Conservation (phyloP, 2,888 invertebrate species). For the Pseudococcus viburni region DNA sequence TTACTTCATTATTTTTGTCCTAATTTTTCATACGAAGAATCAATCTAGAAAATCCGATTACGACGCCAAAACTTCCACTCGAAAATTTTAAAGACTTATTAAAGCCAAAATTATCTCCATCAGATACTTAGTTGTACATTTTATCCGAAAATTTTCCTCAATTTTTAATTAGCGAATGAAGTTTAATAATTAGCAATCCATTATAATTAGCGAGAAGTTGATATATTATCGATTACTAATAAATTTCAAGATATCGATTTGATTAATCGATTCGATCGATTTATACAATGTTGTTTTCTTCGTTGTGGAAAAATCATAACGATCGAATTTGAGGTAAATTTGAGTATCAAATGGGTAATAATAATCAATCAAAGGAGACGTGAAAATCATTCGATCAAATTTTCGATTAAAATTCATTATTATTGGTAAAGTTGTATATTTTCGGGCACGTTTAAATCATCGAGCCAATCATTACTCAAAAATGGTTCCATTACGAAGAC, state of each 20-base stretch:
- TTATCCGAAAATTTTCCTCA: neutral
- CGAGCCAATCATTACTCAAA: neutral
- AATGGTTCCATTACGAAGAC: neutral
- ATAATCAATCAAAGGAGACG: neutral
- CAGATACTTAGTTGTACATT: neutral
- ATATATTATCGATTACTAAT: constrained; percentile 13
- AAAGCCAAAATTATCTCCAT: neutral
- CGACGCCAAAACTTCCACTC: neutral
- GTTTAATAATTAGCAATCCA: neutral
- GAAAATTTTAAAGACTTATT: neutral
- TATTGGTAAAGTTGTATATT: neutral
- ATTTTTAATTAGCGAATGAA: neutral
- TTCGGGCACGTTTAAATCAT: neutral
- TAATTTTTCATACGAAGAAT: neutral
- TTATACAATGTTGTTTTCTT: neutral
- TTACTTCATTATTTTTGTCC: neutral
- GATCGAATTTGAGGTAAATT: no score
- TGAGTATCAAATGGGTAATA: neutral
- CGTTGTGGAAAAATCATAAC: no score
- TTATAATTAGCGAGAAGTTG: neutral
- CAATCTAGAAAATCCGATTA: neutral
- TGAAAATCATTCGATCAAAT: neutral
- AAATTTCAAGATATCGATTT: neutral
- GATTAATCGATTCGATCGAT: neutral
- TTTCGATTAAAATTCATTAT: neutral